Percentiles rank a stretch among this genome's conserved stretches.
These are phyloP conservation scores for Columba guinea DNA, from an alignment of 2,797 vertebrate genomes.

Conservation along the genomic window DNA sequence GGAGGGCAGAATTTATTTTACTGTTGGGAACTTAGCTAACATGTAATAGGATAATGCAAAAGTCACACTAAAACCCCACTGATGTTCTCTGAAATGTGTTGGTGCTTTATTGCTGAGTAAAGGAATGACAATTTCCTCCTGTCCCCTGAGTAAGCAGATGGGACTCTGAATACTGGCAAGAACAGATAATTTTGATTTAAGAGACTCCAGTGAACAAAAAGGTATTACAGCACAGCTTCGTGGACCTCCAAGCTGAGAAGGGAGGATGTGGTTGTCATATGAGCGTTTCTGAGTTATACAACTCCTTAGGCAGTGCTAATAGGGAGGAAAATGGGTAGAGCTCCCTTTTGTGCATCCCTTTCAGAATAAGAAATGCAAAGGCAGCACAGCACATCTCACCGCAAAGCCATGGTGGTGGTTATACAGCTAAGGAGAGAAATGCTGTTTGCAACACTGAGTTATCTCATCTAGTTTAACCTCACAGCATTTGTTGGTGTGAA, in stretches of 20 bases:
- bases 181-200: background rate
- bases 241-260: background rate
- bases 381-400: background rate
- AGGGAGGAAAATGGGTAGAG: background rate
- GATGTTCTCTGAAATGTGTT: background rate
- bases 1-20: background rate
- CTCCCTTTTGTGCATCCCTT: background rate
- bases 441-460: background rate
- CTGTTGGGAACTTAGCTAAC: background rate
- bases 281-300: background rate
- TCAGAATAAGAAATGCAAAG: background rate
- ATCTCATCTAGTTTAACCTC: background rate
- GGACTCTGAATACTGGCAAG: background rate
- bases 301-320: background rate
- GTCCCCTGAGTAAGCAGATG: slow-evolving; percentile 1
- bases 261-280: background rate
- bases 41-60: background rate
- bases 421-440: background rate
- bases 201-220: background rate
- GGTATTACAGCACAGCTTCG: background rate
- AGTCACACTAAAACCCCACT: background rate
- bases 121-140: slow-evolving; percentile 2
- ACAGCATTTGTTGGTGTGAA: background rate
- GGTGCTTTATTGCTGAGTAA: slow-evolving; percentile 33
- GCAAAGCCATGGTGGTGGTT: background rate